Conservation (phyloP, 2,888 invertebrate species). For the Gymnosoma rotundatum region DNA sequence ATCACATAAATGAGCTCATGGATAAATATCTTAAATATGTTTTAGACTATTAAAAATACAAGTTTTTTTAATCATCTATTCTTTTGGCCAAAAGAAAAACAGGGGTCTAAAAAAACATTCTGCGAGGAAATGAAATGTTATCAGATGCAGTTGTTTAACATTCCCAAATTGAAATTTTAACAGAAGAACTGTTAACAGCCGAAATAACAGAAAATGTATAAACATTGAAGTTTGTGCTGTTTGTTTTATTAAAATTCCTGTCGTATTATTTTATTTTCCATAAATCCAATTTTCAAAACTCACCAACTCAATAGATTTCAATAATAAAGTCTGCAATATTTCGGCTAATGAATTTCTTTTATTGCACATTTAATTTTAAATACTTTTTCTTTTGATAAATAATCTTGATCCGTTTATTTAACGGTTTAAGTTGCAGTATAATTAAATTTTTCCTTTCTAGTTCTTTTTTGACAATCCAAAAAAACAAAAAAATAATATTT, state of each 20-base stretch:
- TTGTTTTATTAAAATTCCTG: constrained; percentile 9
- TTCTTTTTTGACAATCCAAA: constrained; percentile 9
- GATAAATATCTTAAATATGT: no score
- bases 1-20: no score
- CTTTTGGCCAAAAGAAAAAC: no score
- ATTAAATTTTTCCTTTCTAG: constrained; percentile 41
- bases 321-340: constrained; percentile 79
- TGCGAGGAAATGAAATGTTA: no score
- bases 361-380: constrained; percentile 36
- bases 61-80: no score
- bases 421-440: constrained; percentile 24
- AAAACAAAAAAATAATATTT: not conserved
- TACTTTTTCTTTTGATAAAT: not conserved
- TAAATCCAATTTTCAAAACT: constrained; percentile 71
- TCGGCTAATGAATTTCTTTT: constrained; percentile 16
- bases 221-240: not conserved
- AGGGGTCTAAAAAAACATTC: no score
- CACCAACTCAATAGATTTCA: constrained; percentile 81
- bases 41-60: no score
- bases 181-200: no score
- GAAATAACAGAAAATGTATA: no score
- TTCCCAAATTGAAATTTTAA: no score
- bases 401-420: constrained; percentile 27
- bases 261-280: constrained; percentile 6
- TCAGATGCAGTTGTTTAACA: no score